These are phyloP conservation scores for Sciaenops ocellatus DNA, from an alignment of 2,797 vertebrate genomes.

Conservation along the genomic window DNA sequence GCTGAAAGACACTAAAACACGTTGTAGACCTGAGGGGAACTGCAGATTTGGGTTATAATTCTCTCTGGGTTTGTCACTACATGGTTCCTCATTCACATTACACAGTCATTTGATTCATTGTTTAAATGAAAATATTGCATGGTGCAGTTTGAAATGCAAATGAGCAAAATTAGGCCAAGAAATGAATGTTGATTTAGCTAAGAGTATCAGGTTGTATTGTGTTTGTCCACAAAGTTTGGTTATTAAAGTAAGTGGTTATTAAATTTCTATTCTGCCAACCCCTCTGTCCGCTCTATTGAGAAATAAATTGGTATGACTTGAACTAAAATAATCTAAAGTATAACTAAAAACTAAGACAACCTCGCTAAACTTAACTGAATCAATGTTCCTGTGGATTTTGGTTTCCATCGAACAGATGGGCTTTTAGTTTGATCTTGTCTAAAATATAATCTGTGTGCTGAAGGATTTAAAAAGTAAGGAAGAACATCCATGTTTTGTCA, in stretches of 20 bases:
- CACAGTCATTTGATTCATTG: background rate
- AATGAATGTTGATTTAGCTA: background rate
- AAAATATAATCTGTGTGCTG: background rate
- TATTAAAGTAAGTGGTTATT: background rate
- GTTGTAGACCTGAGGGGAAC: background rate
- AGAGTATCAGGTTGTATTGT: background rate
- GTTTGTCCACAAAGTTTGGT: background rate
- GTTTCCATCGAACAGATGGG: background rate
- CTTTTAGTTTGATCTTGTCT: slow-evolving; percentile 15
- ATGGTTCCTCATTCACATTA: background rate
- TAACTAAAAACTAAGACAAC: background rate
- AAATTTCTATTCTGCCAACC: background rate
- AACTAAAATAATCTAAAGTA: background rate
- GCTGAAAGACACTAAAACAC: background rate
- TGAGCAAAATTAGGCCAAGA: background rate
- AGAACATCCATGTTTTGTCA: background rate
- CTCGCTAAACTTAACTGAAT: background rate
- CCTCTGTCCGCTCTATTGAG: background rate
- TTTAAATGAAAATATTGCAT: background rate
- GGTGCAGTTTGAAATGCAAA: background rate
- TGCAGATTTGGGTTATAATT: background rate
- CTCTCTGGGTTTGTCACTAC: background rate
- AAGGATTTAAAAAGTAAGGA: background rate
- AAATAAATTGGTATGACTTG: background rate
- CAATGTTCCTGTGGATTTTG: background rate